Base-by-base conservation (phyloP, 1,140 invertebrate species). In the Achroia grisella region DNA sequence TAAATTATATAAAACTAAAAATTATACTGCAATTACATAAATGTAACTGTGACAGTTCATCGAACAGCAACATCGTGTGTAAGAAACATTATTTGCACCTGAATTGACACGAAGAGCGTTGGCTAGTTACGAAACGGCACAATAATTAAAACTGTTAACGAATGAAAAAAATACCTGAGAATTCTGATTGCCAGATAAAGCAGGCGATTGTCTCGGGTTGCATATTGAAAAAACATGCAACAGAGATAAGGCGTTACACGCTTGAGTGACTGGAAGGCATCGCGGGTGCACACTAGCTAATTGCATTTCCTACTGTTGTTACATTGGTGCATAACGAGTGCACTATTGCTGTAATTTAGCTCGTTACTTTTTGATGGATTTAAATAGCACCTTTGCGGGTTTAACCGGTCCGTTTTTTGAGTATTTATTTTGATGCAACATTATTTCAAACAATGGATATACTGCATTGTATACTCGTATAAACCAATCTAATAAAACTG, bases 161-260 rank as follows among this genome's bases (percentile, higher is more conserved):
- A 71, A 70, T 73, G 67, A 74, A 79, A 76, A n/a, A 79, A 81
- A 81, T 71, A 78, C 65, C 70, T 79, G 78, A 79, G 80, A 82
- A 84, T 79, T 69, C 70, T 58, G 78, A 84, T 82, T 70, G 69
- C 37, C 56, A 73, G 78, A 84, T 82, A 84, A 75, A 65, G 50
- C 46, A 42, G 65, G 66, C 76, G 80, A 80, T 84, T 82, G 78
- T 80, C 58, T 77, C 59, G 68, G 63, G 69, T 80, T 82, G 74
- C 76, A 82, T 82, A 84, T 80, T 74, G 72, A 84, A 82, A 84
- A 84, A 82, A 73, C 80, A 82, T 82, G 80, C 80, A 84, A 82
- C 58, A 69, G 65, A 80, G 80, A 84, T 84, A 84, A 82, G 76
- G 59, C 48, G 76, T 78, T 83, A 79, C 68, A 80, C 58, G 80